A percentile compares a stretch with the other conserved stretches of the same genome.
Evolutionary conservation across 1,140 invertebrate genomes (phyloP).

Genomic region (Yoshiicerus persimilis): DNA sequence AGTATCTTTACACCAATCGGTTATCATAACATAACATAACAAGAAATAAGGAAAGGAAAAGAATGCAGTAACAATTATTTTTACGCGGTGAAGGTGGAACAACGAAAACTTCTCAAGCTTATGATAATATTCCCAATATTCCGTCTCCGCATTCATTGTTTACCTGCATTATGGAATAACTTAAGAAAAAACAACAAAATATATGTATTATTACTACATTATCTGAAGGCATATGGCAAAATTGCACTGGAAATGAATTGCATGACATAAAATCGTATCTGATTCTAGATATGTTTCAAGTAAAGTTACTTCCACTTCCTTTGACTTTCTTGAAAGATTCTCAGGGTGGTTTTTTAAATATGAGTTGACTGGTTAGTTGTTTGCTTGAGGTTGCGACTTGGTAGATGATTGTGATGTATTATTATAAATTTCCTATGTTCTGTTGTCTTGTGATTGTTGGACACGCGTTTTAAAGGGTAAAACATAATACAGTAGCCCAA

Average conservation of each 20-base stretch:
- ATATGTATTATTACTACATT: not conserved
- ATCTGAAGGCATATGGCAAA: not conserved
- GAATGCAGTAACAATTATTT: not conserved
- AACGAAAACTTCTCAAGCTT: not conserved
- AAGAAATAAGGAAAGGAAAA: not conserved
- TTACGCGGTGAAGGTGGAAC: not conserved
- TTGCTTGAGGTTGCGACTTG: not conserved
- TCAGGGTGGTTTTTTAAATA: not conserved
- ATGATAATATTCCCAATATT: not conserved
- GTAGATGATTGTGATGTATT: not conserved
- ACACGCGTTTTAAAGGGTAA: not conserved
- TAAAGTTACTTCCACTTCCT: constrained; percentile 11
- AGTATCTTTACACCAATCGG: not conserved
- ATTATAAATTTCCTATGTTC: not conserved
- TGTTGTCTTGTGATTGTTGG: not conserved
- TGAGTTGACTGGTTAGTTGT: not conserved
- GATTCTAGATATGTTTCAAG: not conserved
- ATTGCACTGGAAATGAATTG: not conserved
- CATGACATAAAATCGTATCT: not conserved
- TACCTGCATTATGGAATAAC: not conserved
- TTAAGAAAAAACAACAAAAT: not conserved
- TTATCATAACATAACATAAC: not conserved
- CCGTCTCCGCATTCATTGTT: not conserved
- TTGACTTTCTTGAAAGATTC: not conserved
- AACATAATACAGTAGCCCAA: not conserved